Conservation (phyloP, 2,888 invertebrate species). For the Octonoba sinensis region DNA sequence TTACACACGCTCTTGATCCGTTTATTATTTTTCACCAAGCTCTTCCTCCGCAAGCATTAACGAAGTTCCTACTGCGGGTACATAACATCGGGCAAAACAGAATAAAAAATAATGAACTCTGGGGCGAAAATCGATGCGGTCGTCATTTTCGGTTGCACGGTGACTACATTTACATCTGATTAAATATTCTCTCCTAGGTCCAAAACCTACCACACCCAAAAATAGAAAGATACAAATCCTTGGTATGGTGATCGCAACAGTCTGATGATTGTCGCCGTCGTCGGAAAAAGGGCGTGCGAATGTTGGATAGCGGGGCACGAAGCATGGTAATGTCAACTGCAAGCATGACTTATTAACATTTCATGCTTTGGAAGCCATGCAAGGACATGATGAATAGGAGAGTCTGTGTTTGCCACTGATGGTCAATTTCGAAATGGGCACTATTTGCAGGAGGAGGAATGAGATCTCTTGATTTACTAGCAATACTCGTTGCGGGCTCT, state of each 20-base stretch:
- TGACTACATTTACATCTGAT: constrained; percentile 59
- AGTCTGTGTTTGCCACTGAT: no score
- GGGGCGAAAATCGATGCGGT: constrained; percentile 33
- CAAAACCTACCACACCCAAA: constrained; percentile 43
- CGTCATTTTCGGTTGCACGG: constrained; percentile 21
- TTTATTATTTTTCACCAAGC: no score
- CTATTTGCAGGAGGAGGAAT: no score
- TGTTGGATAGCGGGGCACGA: constrained; percentile 3
- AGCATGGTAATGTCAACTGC: constrained; percentile 14
- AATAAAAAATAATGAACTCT: constrained; percentile 25
- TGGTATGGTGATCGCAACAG: neutral
- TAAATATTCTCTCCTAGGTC: constrained; percentile 44
- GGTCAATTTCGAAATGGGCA: no score
- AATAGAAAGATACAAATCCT: constrained; percentile 21
- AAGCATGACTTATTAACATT: constrained; percentile 27
- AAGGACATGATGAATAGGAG: neutral
- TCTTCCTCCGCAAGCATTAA: constrained; percentile 24
- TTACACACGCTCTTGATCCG: neutral
- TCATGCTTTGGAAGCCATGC: constrained; percentile 14
- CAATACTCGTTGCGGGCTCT: no score
- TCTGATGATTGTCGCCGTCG: no score
- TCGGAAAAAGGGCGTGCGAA: constrained; percentile 24
- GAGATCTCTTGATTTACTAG: no score
- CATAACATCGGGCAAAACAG: constrained; percentile 6
- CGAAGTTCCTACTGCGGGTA: neutral